phyloP scores from a whole-genome alignment of 2,797 vertebrate genomes.

The Artibeus lituratus region DNA sequence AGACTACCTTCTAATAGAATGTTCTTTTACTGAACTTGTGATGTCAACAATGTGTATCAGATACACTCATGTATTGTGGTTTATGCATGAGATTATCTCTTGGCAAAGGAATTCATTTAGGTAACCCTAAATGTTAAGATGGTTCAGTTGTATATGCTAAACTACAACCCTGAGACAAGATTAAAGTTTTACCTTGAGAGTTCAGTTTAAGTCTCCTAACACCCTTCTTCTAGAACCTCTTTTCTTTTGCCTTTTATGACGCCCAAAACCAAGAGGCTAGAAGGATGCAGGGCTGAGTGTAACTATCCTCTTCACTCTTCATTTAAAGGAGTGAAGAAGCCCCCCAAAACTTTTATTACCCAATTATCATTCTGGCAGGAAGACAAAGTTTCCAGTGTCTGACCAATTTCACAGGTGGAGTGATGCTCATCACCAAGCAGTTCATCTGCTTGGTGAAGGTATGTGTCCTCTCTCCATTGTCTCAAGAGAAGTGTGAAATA shows the following conservation, averaged over 20 bases:
- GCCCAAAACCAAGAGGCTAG: background rate
- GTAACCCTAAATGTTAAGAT: conserved; percentile 21
- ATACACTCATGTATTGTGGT: background rate
- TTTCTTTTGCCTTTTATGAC: conserved; percentile 31
- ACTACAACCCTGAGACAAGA: background rate
- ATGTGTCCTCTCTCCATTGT: conserved; percentile 15
- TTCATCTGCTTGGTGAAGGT: background rate
- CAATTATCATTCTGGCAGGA: no score
- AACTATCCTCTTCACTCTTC: background rate
- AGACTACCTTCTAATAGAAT: background rate
- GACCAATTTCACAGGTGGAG: background rate
- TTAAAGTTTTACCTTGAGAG: background rate
- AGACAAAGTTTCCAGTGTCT: no score
- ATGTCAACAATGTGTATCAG: background rate
- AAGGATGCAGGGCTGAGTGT: background rate
- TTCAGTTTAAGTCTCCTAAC: background rate
- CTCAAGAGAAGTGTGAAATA: conserved; percentile 20
- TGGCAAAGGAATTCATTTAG: conserved; percentile 13
- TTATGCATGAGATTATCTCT: background rate
- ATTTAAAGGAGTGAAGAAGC: background rate
- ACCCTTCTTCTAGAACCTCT: background rate
- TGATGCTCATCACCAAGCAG: background rate
- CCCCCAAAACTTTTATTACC: background rate
- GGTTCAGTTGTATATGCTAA: background rate
- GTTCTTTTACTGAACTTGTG: background rate